Conservation (phyloP, 2,888 invertebrate genomes). For the Cecidostiba fungosa region DNA sequence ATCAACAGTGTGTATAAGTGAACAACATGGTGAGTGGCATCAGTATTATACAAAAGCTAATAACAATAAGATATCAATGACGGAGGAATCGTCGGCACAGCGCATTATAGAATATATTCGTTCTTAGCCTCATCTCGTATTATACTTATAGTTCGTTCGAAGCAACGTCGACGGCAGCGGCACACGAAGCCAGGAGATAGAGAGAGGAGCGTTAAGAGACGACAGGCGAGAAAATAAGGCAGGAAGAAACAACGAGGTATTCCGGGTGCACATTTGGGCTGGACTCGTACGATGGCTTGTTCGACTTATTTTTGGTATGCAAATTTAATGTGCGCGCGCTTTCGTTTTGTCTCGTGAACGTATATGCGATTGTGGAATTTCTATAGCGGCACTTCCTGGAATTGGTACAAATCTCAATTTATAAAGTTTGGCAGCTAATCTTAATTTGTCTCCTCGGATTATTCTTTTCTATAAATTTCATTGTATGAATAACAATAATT, state of each 20-base stretch:
- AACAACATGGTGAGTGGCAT: slow-evolving; percentile 29
- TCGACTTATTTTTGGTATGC: slow-evolving; percentile 6
- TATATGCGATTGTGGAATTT: not conserved
- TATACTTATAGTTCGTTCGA: slow-evolving; percentile 1
- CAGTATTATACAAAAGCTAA: slow-evolving; percentile 11
- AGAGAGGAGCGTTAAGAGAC: slow-evolving; percentile 20
- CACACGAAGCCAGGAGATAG: slow-evolving; percentile 2
- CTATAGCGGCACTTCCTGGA: slow-evolving; percentile 29
- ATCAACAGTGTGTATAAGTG: not conserved
- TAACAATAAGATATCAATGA: not conserved
- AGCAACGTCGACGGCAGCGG: not conserved
- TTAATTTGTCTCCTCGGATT: not conserved
- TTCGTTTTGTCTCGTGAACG: not conserved
- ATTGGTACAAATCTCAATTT: slow-evolving; percentile 43
- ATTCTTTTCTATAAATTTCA: not conserved
- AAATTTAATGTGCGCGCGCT: slow-evolving; percentile 8
- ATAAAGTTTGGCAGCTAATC: not conserved
- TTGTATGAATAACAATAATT: not conserved
- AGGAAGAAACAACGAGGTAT: slow-evolving; percentile 1
- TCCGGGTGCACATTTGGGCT: slow-evolving; percentile 50
- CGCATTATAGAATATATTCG: not conserved
- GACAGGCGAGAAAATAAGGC: slow-evolving; percentile 16
- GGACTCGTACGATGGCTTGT: slow-evolving; percentile 33
- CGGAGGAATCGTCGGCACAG: not conserved
- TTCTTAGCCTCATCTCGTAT: not conserved